A percentile compares a stretch with the other conserved stretches of the same genome.
phyloP scores from a whole-genome alignment of 2,113 vertebrate species.

The Coracopsis vasa region DNA sequence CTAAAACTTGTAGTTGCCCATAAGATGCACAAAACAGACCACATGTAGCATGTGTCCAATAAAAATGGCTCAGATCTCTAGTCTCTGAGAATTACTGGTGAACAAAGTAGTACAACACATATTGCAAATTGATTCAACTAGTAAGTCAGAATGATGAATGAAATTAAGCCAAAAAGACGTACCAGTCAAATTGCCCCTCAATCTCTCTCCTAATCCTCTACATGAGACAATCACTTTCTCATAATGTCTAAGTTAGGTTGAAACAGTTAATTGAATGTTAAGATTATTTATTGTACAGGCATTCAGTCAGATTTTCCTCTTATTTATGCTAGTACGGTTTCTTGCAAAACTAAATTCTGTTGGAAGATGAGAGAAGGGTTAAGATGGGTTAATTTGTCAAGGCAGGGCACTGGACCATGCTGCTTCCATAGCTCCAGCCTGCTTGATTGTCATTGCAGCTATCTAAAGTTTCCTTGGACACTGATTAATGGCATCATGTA shows the following conservation, averaged over 20 bases:
- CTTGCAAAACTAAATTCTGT: background rate
- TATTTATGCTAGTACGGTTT: background rate
- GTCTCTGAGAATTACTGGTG: background rate
- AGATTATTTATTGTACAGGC: background rate
- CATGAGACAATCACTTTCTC: background rate
- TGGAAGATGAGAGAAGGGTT: background rate
- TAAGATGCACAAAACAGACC: background rate
- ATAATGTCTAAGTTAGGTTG: background rate
- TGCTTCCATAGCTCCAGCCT: background rate
- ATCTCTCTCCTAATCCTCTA: background rate
- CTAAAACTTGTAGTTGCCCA: background rate
- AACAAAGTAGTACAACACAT: background rate
- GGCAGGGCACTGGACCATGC: background rate
- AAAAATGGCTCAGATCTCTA: background rate
- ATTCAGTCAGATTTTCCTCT: background rate
- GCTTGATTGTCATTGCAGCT: background rate
- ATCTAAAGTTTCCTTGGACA: background rate
- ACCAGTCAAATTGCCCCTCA: background rate
- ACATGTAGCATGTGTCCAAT: rapidly evolving
- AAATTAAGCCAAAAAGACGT: background rate
- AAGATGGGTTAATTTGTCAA: background rate
- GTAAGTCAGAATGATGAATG: background rate
- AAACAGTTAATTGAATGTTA: background rate
- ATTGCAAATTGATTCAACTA: background rate
- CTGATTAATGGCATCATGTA: background rate